Conservation (phyloP, 2,113 vertebrate genomes). For the Brachyistius frenatus region DNA sequence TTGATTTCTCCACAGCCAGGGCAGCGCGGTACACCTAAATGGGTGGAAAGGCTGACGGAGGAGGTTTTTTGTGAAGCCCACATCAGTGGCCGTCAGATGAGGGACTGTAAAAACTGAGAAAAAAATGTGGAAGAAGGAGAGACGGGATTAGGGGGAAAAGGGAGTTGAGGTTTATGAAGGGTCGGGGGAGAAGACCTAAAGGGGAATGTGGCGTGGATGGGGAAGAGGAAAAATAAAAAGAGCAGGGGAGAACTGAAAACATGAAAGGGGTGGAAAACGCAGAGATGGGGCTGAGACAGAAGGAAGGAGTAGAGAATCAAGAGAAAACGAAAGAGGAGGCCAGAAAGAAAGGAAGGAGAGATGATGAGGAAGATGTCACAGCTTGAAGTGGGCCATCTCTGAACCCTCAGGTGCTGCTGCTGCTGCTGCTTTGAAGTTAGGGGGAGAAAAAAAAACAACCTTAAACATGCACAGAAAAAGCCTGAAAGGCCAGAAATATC, state of each 20-base stretch:
- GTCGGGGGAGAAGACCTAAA: neutral
- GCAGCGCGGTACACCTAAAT: conserved; percentile 24
- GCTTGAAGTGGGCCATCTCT: conserved; percentile 3
- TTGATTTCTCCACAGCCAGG: conserved; percentile 44
- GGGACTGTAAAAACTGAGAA: conserved; percentile 28
- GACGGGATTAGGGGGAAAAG: neutral
- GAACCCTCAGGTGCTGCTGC: conserved; percentile 15
- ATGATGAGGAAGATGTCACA: neutral
- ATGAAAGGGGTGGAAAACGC: neutral
- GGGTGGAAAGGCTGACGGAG: conserved; percentile 70
- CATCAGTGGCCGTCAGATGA: conserved; percentile 44
- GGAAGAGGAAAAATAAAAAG: neutral
- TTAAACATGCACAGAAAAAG: neutral
- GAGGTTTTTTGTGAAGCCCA: conserved; percentile 42
- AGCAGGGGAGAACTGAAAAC: no score
- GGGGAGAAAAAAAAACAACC: neutral
- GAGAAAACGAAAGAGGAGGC: neutral
- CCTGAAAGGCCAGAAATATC: conserved; percentile 18
- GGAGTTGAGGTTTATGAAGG: neutral
- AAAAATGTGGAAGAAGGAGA: conserved; percentile 19
- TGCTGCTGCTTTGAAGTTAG: neutral
- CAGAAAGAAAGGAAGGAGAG: neutral
- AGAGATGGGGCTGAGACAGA: neutral
- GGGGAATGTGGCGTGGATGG: neutral
- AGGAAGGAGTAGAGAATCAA: neutral